phyloP scores from a whole-genome alignment of 1,140 invertebrate genomes.

The Oreohelix idahoensis region DNA sequence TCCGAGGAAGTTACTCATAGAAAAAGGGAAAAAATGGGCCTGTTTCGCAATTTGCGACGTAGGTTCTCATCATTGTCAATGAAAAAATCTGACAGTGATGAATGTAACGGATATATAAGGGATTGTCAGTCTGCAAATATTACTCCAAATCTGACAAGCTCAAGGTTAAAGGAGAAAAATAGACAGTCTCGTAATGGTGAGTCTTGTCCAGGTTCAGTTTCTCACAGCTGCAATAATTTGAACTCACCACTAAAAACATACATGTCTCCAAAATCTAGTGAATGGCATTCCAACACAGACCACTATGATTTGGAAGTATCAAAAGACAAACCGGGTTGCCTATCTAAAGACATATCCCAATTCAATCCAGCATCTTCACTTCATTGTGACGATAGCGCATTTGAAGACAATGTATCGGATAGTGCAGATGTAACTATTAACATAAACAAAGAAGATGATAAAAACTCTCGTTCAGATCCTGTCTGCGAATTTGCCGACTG shows the following conservation, averaged over 20 bases:
- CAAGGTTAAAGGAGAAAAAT: constrained; percentile 28
- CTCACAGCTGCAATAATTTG: constrained; percentile 63
- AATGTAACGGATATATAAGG: constrained; percentile 46
- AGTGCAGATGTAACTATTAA: constrained; percentile 12
- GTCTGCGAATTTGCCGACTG: constrained; percentile 36
- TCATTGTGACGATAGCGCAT: neutral
- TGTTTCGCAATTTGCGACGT: constrained; percentile 60
- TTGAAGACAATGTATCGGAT: constrained; percentile 5
- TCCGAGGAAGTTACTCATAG: constrained; percentile 47
- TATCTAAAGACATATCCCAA: constrained; percentile 63
- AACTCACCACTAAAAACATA: constrained; percentile 55
- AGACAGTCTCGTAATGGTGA: neutral
- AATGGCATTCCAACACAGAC: constrained; percentile 62
- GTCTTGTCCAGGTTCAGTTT: constrained; percentile 47
- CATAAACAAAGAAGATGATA: constrained; percentile 23
- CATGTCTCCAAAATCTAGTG: constrained; percentile 58
- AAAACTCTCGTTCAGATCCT: constrained; percentile 22
- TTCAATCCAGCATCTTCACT: constrained; percentile 52
- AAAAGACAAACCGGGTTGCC: constrained; percentile 63
- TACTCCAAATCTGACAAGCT: constrained; percentile 13
- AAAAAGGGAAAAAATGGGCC: constrained; percentile 63
- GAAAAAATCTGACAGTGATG: constrained; percentile 53
- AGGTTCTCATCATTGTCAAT: constrained; percentile 60
- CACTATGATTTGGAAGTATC: constrained; percentile 48
- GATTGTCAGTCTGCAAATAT: constrained; percentile 36